A percentile compares a stretch with the other conserved stretches of the same genome.
These are phyloP conservation scores for Vultur gryphus DNA, from an alignment of 2,797 vertebrate genomes.

Conservation along the genomic window DNA sequence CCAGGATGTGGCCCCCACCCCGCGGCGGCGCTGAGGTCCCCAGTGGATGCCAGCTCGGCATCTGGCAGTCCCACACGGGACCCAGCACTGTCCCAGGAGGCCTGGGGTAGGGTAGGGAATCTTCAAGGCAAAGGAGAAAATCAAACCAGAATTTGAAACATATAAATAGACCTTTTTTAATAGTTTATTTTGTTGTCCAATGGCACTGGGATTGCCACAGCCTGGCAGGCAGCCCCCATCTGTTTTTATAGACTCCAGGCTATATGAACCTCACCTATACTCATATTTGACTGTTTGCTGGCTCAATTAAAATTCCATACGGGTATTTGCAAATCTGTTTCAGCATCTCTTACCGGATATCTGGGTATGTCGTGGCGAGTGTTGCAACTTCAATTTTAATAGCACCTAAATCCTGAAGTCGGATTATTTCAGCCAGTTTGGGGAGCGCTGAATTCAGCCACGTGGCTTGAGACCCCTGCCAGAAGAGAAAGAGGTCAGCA, in stretches of 20 bases:
- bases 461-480: conserved; percentile 73
- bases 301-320: background rate
- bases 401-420: conserved; percentile 78
- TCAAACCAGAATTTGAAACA: background rate
- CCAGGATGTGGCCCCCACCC: background rate
- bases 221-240: background rate
- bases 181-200: background rate
- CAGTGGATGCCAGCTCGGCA: background rate
- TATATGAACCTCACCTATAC: background rate
- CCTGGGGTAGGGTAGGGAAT: background rate
- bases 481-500: background rate
- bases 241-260: background rate
- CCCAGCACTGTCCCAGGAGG: background rate
- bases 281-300: background rate
- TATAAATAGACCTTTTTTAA: background rate
- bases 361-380: conserved; percentile 75
- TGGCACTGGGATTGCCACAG: background rate
- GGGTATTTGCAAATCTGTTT: background rate
- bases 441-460: conserved; percentile 76
- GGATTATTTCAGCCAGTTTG: conserved; percentile 81
- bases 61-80: background rate
- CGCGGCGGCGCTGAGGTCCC: accelerated
- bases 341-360: conserved; percentile 80
- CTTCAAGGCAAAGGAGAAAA: background rate
- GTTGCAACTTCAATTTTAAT: conserved; percentile 84